Conservation (phyloP, 2,113 vertebrate species). For the Baryphthengus martii region DNA sequence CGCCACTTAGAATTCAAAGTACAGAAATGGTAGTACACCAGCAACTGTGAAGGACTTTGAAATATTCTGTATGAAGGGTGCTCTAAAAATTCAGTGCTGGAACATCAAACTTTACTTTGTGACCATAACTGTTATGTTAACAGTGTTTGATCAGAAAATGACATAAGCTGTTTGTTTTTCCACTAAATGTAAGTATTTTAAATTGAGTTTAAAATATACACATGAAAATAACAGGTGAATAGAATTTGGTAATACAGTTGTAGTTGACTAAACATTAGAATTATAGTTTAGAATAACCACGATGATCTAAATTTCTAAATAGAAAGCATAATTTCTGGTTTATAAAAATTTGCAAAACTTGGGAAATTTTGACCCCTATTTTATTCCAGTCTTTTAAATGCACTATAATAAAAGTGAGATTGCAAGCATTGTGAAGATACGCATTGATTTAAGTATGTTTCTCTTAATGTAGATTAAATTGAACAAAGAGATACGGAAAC, state of each 20-base stretch:
- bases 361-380: neutral
- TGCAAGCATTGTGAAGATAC: neutral
- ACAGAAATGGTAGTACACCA: neutral
- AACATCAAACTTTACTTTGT: neutral
- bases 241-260: neutral
- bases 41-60: neutral
- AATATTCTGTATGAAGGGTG: neutral
- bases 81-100: slow-evolving; percentile 22
- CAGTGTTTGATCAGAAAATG: neutral
- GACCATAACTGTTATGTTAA: neutral
- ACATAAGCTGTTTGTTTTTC: slow-evolving; percentile 38
- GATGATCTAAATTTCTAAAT: neutral
- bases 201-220: slow-evolving; percentile 7
- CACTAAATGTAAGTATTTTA: slow-evolving; percentile 42
- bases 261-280: neutral
- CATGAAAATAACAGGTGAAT: neutral
- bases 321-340: neutral
- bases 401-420: neutral
- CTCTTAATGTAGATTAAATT: neutral
- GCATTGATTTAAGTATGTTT: neutral
- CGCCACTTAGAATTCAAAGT: neutral
- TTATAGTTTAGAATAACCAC: neutral
- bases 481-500: neutral
- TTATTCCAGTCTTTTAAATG: neutral
- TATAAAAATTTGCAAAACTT: neutral